phyloP scores from a whole-genome alignment of 2,888 invertebrate species.

The Stenodera caucasica region DNA sequence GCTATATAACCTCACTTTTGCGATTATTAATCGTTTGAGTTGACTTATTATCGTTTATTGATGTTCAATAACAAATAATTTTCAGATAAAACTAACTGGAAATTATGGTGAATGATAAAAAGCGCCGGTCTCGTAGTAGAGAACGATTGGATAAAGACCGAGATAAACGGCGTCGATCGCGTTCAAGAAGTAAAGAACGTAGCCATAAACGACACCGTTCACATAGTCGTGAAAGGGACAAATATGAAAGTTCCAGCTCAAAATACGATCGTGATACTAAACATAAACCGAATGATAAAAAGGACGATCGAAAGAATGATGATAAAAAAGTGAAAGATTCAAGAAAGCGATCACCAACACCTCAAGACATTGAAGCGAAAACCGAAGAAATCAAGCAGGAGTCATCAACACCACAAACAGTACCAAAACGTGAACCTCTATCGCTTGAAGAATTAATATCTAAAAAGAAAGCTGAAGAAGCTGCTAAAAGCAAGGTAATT shows the following conservation, averaged over 20 bases:
- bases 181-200: constrained; percentile 53
- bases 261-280: constrained; percentile 44
- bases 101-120: constrained; percentile 52
- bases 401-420: constrained; percentile 17
- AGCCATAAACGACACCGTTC: constrained; percentile 48
- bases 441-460: constrained; percentile 94
- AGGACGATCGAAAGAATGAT: constrained; percentile 42
- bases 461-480: constrained; percentile 95
- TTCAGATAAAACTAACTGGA: neutral
- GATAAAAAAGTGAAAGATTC: constrained; percentile 47
- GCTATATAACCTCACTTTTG: neutral
- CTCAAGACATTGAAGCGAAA: constrained; percentile 45
- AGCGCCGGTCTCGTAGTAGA: constrained; percentile 53
- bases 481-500: constrained; percentile 81
- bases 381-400: constrained; percentile 41
- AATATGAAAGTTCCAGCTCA: constrained; percentile 35
- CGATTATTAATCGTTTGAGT: neutral
- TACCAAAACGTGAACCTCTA: constrained; percentile 76
- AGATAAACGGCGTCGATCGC: constrained; percentile 48
- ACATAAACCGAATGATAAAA: constrained; percentile 43
- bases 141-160: constrained; percentile 51
- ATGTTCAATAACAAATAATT: neutral
- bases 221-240: constrained; percentile 48
- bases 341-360: constrained; percentile 51
- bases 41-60: no score